A percentile compares a stretch with the other conserved stretches of the same genome.
Evolutionary conservation across 2,888 invertebrate species (phyloP).

Genomic region (Tipula lateralis): DNA sequence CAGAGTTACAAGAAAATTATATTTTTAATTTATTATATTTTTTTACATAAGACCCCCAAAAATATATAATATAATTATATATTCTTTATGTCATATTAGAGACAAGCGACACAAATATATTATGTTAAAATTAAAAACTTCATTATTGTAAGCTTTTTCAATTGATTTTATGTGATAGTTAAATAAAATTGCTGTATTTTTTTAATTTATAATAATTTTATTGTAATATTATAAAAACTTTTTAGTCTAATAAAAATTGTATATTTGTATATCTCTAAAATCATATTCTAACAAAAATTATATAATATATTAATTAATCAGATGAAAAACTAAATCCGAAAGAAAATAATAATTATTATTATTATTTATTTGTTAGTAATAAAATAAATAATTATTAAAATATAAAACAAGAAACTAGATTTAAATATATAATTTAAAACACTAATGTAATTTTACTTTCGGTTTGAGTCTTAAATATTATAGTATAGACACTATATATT

Average conservation of each 20-base stretch:
- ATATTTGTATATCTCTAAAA: conserved; percentile 3
- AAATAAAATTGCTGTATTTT: neutral
- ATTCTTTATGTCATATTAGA: neutral
- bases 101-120: neutral
- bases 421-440: neutral
- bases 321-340: neutral
- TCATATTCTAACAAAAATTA: neutral
- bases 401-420: too few relatives aligned
- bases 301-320: neutral
- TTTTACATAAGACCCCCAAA: neutral
- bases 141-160: neutral
- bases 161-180: neutral
- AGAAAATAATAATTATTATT: neutral
- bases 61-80: neutral
- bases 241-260: conserved; percentile 19
- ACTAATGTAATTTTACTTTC: neutral
- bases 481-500: too few relatives aligned
- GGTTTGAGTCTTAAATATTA: neutral
- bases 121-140: neutral
- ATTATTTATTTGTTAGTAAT: neutral
- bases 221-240: neutral
- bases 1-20: neutral
- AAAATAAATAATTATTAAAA: neutral
- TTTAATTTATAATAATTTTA: neutral
- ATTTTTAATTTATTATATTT: neutral